Percentiles rank a stretch among this genome's conserved stretches.
These are phyloP conservation scores for Anodontia alba DNA, from an alignment of 2,888 invertebrate species.

Conservation along the genomic window DNA sequence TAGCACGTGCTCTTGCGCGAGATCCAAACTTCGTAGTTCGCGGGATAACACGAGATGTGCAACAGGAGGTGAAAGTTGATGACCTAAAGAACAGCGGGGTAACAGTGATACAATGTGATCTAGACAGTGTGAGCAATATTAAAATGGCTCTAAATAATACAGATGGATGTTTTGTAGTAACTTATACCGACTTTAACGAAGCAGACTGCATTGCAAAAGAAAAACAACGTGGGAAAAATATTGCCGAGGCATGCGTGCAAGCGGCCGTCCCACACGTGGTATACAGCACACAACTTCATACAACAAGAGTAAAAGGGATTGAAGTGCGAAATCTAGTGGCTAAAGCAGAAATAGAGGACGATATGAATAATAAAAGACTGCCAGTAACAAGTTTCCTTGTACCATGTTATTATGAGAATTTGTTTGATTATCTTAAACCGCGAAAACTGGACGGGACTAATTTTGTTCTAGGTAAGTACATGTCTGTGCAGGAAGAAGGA, in stretches of 20 bases:
- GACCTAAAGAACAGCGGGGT: slow-evolving; percentile 63
- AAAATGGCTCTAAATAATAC: slow-evolving; percentile 61
- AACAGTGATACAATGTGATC: slow-evolving; percentile 66
- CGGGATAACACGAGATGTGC: slow-evolving; percentile 68
- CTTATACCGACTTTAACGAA: slow-evolving; percentile 75
- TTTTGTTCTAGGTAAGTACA: slow-evolving; percentile 70
- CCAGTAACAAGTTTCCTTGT: slow-evolving; percentile 78
- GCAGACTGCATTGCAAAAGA: slow-evolving; percentile 75
- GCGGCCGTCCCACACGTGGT: slow-evolving; percentile 75
- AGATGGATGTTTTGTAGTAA: slow-evolving; percentile 77
- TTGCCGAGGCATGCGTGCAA: slow-evolving; percentile 77
- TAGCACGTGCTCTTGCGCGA: slow-evolving; percentile 69
- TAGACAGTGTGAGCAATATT: slow-evolving; percentile 64
- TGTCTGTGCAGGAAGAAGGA: too few species aligned
- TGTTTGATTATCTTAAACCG: slow-evolving; percentile 69
- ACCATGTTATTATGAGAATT: slow-evolving; percentile 79
- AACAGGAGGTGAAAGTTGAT: slow-evolving; percentile 60
- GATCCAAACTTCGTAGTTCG: slow-evolving; percentile 70
- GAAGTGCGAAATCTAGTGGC: slow-evolving; percentile 80
- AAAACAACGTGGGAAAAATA: slow-evolving; percentile 72
- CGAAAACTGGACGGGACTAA: slow-evolving; percentile 45
- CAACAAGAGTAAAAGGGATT: slow-evolving; percentile 73
- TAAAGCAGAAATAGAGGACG: slow-evolving; percentile 78
- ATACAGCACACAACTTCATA: slow-evolving; percentile 79
- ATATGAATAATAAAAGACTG: slow-evolving; percentile 72